Evolutionary conservation across 1,140 invertebrate genomes (phyloP).

Genomic region (Bombus pascuorum): DNA sequence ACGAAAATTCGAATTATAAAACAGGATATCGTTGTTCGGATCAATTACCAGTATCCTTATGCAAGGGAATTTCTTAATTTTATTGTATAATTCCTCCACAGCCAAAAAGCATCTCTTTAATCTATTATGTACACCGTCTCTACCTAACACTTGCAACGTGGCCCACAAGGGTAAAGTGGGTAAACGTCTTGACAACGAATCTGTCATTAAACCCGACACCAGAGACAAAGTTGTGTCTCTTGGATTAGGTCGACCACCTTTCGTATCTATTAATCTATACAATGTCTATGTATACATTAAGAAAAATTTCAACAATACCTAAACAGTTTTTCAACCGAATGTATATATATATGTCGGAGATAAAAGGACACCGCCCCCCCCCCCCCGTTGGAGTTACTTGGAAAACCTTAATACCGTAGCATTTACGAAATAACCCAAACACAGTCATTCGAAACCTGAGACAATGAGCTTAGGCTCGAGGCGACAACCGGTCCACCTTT

Average conservation of each 20-base stretch:
- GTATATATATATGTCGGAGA: conserved; percentile 15
- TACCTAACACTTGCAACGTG: conserved; percentile 89
- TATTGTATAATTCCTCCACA: conserved; percentile 88
- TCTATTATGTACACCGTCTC: conserved; percentile 88
- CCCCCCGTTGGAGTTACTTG: too few species aligned
- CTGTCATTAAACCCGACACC: conserved; percentile 87
- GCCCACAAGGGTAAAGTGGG: conserved; percentile 93
- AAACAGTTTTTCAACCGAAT: conserved; percentile 9
- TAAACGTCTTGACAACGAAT: conserved; percentile 85
- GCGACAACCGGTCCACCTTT: too few species aligned
- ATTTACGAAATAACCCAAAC: too few species aligned
- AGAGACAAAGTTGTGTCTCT: conserved; percentile 88
- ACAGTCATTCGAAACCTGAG: too few species aligned
- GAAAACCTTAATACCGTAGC: too few species aligned
- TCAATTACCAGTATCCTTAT: conserved; percentile 88
- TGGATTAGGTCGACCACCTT: conserved; percentile 80
- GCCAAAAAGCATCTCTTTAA: conserved; percentile 90
- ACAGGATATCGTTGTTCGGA: too few species aligned
- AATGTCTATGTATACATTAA: conserved; percentile 82
- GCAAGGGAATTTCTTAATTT: conserved; percentile 87
- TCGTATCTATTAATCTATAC: conserved; percentile 82
- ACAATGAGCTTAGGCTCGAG: too few species aligned
- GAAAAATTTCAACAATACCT: conserved; percentile 59
- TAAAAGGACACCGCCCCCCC: too few species aligned
- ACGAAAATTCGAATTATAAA: neutral